These are phyloP conservation scores for Sitophilus oryzae DNA, from an alignment of 1,140 invertebrate genomes.

Conservation along the genomic window DNA sequence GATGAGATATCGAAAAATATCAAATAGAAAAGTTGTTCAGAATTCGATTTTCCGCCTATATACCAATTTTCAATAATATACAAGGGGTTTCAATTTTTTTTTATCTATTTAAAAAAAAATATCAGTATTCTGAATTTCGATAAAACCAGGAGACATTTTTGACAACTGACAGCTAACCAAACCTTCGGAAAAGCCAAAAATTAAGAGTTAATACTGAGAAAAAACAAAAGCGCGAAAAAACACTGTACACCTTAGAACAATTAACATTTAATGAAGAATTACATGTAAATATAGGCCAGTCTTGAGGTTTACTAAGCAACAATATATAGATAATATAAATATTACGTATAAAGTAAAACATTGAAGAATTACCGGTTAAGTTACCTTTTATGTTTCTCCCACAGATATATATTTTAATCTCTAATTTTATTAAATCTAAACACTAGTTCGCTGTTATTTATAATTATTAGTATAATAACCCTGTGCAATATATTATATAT, in stretches of 20 bases:
- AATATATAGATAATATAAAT: slow-evolving; percentile 1
- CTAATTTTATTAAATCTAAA: slow-evolving; percentile 22
- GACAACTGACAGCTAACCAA: too few relatives aligned
- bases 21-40: too few relatives aligned
- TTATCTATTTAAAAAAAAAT: too few relatives aligned
- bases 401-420: slow-evolving; percentile 4
- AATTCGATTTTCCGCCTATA: too few relatives aligned
- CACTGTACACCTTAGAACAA: background rate
- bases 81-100: too few relatives aligned
- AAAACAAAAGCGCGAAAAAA: background rate
- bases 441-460: slow-evolving; percentile 31
- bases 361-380: slow-evolving; percentile 21
- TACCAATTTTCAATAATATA: too few relatives aligned
- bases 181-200: too few relatives aligned
- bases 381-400: slow-evolving; percentile 5
- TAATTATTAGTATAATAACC: slow-evolving; percentile 30
- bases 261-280: slow-evolving; percentile 4
- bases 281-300: slow-evolving; percentile 14
- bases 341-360: slow-evolving; percentile 10
- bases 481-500: slow-evolving; percentile 29
- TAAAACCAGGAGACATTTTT: too few relatives aligned
- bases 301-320: slow-evolving; percentile 22
- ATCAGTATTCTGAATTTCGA: too few relatives aligned
- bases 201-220: background rate
- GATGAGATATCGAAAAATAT: too few relatives aligned